These are phyloP conservation scores for Machaerirhynchus nigripectus DNA, from an alignment of 2,113 vertebrate species.

Conservation along the genomic window DNA sequence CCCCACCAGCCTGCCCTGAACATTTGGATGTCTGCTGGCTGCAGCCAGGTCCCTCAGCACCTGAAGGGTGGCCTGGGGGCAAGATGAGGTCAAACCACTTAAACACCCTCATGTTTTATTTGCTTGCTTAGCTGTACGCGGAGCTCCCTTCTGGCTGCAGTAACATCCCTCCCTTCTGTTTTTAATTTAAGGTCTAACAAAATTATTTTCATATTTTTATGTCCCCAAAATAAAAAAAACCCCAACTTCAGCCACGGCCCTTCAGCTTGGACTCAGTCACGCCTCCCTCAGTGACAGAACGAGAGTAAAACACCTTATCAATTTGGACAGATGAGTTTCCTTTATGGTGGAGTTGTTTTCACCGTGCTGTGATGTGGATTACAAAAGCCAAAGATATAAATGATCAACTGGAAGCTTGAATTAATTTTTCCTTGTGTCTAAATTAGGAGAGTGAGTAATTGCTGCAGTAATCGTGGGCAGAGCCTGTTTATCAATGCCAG, in stretches of 20 bases:
- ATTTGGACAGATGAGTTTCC: constrained; percentile 26
- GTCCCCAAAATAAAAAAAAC: not conserved
- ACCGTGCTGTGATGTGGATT: not conserved
- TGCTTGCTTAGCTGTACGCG: not conserved
- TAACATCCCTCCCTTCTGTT: not conserved
- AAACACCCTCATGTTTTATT: not conserved
- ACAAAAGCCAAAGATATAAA: constrained; percentile 50
- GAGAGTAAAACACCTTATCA: not conserved
- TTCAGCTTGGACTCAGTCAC: not conserved
- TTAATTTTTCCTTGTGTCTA: constrained; percentile 63
- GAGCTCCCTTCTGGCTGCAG: not conserved
- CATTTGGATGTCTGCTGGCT: not conserved
- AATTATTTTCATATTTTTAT: not conserved
- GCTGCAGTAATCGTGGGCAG: constrained; percentile 35
- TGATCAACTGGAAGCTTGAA: constrained; percentile 53
- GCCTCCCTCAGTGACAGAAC: not conserved
- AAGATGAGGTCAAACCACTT: not conserved
- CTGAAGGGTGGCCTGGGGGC: not conserved
- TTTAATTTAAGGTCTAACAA: not conserved
- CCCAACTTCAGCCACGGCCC: not conserved
- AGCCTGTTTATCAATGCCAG: constrained; percentile 63
- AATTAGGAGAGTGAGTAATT: constrained; percentile 62
- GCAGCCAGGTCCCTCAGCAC: not conserved
- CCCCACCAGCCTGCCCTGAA: not conserved
- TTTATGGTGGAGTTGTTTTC: constrained; percentile 32